Percentiles rank a stretch among this genome's conserved stretches.
Conservation (phyloP, 2,888 invertebrate genomes). For the Ctena decussata region DNA sequence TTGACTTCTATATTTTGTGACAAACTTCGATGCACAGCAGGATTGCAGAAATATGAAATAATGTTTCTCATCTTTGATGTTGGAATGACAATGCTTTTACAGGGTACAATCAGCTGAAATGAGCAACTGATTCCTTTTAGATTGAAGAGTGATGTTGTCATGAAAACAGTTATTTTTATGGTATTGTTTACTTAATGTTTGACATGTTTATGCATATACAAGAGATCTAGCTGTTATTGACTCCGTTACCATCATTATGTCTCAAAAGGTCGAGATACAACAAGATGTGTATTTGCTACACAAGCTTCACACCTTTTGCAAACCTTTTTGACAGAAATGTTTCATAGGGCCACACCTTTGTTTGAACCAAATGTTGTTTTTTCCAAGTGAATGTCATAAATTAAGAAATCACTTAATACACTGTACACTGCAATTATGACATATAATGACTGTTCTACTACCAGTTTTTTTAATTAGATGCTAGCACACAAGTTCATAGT, state of each 20-base stretch:
- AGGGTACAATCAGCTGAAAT: too few relatives aligned
- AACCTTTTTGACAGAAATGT: not conserved
- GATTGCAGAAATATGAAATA: not conserved
- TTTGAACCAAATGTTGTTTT: too few relatives aligned
- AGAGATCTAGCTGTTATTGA: too few relatives aligned
- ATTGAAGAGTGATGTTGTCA: too few relatives aligned
- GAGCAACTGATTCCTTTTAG: too few relatives aligned
- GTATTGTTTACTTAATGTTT: too few relatives aligned
- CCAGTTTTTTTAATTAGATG: too few relatives aligned
- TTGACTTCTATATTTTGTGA: not conserved
- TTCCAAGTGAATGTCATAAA: not conserved
- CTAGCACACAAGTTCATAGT: too few relatives aligned
- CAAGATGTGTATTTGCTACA: too few relatives aligned
- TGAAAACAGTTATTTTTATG: too few relatives aligned
- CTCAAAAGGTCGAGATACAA: not conserved
- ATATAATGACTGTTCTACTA: not conserved
- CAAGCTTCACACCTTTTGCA: not conserved
- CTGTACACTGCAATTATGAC: not conserved
- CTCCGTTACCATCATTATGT: not conserved
- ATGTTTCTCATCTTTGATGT: not conserved
- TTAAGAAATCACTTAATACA: not conserved
- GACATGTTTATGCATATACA: too few relatives aligned
- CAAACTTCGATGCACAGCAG: not conserved
- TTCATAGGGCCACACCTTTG: not conserved
- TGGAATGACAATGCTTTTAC: not conserved